These are phyloP conservation scores for Ceyx cyanopectus DNA, from an alignment of 2,113 vertebrate species.

Conservation along the genomic window DNA sequence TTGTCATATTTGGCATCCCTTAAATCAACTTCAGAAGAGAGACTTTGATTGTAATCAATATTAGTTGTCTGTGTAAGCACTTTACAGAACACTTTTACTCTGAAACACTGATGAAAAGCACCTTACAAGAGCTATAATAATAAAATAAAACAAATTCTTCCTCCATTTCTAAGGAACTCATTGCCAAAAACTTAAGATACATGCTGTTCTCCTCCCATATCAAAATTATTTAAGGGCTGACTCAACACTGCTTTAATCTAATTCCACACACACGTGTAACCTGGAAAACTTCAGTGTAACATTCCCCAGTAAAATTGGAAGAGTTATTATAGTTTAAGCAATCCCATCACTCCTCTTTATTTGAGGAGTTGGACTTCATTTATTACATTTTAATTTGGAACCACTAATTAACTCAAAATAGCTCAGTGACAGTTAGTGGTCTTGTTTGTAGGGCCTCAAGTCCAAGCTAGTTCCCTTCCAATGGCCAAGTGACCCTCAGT, in stretches of 20 bases:
- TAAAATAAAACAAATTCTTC: not conserved
- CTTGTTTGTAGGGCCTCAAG: not conserved
- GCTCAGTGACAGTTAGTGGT: fast-evolving
- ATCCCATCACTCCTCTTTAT: not conserved
- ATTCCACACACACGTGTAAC: not conserved
- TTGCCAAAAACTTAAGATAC: not conserved
- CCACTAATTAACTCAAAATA: not conserved
- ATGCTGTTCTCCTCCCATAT: not conserved
- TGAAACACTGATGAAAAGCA: not conserved
- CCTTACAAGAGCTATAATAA: not conserved
- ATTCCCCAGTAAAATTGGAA: not conserved
- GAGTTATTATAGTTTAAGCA: not conserved
- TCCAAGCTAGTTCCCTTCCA: not conserved
- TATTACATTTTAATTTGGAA: not conserved
- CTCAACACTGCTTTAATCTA: not conserved
- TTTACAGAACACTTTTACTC: constrained; percentile 28
- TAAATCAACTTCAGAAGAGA: constrained; percentile 38
- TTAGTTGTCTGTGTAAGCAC: not conserved
- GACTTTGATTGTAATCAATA: constrained; percentile 1
- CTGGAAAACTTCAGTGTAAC: not conserved
- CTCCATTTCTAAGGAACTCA: not conserved
- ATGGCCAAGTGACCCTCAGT: not conserved
- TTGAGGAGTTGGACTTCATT: not conserved
- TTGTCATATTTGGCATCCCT: not conserved
- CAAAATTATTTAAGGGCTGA: not conserved